Evolutionary conservation across 92 coral and sea anemone genomes (phyloP).

Genomic region (Epizoanthus illoricatus): DNA sequence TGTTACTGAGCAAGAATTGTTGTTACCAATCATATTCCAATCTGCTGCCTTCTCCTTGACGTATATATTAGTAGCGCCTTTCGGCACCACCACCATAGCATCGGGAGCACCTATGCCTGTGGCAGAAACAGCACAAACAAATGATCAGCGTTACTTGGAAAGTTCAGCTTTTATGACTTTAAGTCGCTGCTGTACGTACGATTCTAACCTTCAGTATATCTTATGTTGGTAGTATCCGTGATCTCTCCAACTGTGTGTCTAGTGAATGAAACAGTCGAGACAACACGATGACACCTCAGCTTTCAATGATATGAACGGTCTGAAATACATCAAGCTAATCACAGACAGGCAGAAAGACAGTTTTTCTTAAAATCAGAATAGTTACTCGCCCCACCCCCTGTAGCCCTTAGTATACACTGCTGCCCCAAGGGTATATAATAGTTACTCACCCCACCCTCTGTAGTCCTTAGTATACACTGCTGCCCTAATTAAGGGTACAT

Average conservation of each 20-base stretch:
- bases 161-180: no score
- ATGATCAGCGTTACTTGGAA: not conserved
- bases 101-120: conserved; percentile 41
- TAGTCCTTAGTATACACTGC: conserved; percentile 30
- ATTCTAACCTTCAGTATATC: no score
- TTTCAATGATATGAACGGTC: no score
- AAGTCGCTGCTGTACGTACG: no score
- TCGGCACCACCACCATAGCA: conserved; percentile 63
- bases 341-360: no score
- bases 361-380: not conserved
- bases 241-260: no score
- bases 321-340: no score
- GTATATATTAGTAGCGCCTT: conserved; percentile 69
- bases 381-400: conserved; percentile 32
- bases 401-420: not conserved
- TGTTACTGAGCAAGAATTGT: no score
- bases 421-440: not conserved
- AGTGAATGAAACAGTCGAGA: no score
- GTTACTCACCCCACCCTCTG: conserved; percentile 56
- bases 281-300: no score
- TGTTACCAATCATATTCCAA: conserved; percentile 70
- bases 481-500: no score
- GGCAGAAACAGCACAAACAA: not conserved
- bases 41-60: conserved; percentile 65
- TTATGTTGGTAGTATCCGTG: no score